Conservation (phyloP, 2,113 vertebrate species). For the Cebus imitator region DNA sequence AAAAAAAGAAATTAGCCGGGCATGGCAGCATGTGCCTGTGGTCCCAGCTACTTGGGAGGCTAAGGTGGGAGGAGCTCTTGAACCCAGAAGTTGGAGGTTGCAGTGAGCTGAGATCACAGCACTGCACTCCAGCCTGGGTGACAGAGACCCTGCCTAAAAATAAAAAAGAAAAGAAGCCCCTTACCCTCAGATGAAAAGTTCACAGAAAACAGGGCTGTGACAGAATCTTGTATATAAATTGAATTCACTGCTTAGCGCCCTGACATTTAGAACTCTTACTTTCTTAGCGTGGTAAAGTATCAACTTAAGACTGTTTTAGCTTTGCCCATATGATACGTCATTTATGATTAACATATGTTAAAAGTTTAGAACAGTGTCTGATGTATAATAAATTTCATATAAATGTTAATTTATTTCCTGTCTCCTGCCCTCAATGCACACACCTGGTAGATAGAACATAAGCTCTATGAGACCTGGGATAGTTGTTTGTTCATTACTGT, state of each 20-base stretch:
- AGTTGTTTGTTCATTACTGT: slow-evolving; percentile 28
- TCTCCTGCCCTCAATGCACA: neutral
- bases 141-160: no score
- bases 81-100: no score
- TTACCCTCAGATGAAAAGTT: neutral
- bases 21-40: no score
- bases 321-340: neutral
- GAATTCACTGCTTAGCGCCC: slow-evolving; percentile 9
- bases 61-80: no score
- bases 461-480: neutral
- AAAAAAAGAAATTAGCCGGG: no score
- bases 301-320: neutral
- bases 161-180: neutral
- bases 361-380: slow-evolving; percentile 6
- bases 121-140: no score
- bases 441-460: slow-evolving; percentile 18
- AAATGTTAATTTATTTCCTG: slow-evolving; percentile 23
- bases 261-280: neutral
- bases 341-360: slow-evolving; percentile 14
- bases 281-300: slow-evolving; percentile 17
- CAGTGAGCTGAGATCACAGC: no score
- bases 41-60: no score
- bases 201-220: neutral
- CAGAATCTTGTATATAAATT: neutral
- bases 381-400: neutral